Evolutionary conservation across 2,888 invertebrate species (phyloP).

Genomic region (Clitarchus hookeri): DNA sequence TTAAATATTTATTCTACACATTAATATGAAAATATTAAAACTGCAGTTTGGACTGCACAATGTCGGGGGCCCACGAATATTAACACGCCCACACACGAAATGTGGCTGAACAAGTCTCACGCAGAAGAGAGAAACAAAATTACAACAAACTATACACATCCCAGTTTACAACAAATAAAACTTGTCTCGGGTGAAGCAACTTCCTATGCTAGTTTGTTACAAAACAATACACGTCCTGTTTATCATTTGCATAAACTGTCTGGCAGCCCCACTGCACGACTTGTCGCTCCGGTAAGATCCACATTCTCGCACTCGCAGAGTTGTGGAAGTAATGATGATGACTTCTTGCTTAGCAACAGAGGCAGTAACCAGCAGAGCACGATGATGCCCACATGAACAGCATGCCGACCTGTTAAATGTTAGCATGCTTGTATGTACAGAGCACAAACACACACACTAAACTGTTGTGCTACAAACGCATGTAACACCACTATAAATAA

Average conservation of each 20-base stretch:
- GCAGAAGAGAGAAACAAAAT: not conserved
- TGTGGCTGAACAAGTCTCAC: not conserved
- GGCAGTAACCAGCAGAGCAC: not conserved
- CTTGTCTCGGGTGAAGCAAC: constrained; percentile 8
- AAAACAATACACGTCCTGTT: not conserved
- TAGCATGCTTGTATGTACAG: no score
- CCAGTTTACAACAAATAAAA: constrained; percentile 6
- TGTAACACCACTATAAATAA: no score
- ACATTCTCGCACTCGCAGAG: no score
- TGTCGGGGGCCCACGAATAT: not conserved
- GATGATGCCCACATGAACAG: not conserved
- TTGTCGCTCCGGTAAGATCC: not conserved
- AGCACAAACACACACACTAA: no score
- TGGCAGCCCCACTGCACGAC: not conserved
- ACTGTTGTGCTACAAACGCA: no score
- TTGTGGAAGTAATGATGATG: no score
- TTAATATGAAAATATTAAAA: constrained; percentile 14
- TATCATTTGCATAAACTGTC: not conserved
- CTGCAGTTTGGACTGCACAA: not conserved
- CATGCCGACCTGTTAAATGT: not conserved
- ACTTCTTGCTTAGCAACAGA: not conserved
- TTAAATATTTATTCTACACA: not conserved
- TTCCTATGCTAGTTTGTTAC: not conserved
- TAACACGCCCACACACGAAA: not conserved
- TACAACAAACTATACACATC: not conserved